Evolutionary conservation across 2,888 invertebrate species (phyloP), one percentile per base, ranked within the genome.

Genomic region (Microplitis deprimator): DNA sequence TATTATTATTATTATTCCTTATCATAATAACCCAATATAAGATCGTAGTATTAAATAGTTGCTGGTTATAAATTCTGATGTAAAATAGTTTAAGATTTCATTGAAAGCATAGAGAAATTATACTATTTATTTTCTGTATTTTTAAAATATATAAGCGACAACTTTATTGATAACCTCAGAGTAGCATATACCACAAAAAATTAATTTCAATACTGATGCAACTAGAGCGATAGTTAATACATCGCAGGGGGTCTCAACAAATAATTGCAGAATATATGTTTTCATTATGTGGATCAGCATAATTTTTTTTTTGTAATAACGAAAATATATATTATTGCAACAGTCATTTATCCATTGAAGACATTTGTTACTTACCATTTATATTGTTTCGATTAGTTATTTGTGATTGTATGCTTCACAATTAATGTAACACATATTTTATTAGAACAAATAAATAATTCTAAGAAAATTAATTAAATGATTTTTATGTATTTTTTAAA

Each of bases 191-290:
- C 68, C 38, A 20, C 68, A 73, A 38, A 77, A 41, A 20, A 29
- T 29, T 29, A 68, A 40, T 60, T 38, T 64, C 13, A 50, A 71
- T 79, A 79, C 82, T 87, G 86, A 86, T 83, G 87, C 87, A 87
- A 87, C 83, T 78, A 73, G 77, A 76, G 77, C 78, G 79, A 83
- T 78, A 80, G 79, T 80, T 82, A 83, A 82, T 73, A 71, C 84
- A 70, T 85, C 83, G 85, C 86, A 84, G 87, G 87, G 87, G 87
- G 87, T 87, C 84, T 77, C 78, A 74, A 76, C 75, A 76, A 16
- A 70, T 76, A 41, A 16, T 76, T 68, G 72, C 61, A 62, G 68
- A 68, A 71, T 76, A 38, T 76, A 72, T 76, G 39, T 61, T 72
- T 59, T 17, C 6, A 17, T 75, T 64, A 64, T 39, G n/a, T 50